Conservation (phyloP, 1,140 invertebrate genomes). For the Calephelis nemesis region DNA sequence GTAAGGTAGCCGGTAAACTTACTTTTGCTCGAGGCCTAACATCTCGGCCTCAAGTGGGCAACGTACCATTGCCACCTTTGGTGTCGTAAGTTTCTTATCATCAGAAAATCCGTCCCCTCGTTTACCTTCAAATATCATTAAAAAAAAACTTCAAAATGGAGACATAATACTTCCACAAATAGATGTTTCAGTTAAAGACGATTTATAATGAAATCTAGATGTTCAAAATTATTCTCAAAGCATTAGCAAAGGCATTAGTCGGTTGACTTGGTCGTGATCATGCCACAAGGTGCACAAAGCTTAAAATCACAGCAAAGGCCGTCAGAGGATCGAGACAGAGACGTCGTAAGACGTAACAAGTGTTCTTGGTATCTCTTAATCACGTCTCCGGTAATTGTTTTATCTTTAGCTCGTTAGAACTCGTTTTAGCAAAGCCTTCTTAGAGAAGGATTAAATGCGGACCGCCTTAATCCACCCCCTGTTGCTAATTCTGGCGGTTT, state of each 20-base stretch:
- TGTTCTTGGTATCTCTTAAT: conserved; percentile 77
- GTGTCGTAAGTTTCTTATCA: no score
- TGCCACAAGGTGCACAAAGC: conserved; percentile 13
- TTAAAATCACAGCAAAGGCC: conserved; percentile 17
- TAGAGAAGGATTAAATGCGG: conserved; percentile 78
- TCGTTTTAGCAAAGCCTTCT: conserved; percentile 79
- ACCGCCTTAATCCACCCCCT: conserved; percentile 73
- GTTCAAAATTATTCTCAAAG: conserved; percentile 5
- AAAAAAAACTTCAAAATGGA: no score
- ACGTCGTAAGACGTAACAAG: conserved; percentile 73
- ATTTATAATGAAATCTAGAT: no score
- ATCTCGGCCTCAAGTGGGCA: no score
- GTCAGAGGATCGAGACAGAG: conserved; percentile 41
- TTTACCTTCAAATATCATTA: no score
- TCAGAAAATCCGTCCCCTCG: no score
- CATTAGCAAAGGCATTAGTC: conserved; percentile 9
- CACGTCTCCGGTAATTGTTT: conserved; percentile 76
- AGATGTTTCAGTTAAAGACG: background rate
- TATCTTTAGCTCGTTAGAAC: conserved; percentile 79
- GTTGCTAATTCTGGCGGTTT: conserved; percentile 76
- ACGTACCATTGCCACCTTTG: no score
- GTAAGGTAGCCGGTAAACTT: no score
- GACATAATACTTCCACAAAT: no score
- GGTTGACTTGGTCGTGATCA: background rate
- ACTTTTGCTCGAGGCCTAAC: no score